Evolutionary conservation across 2,888 invertebrate species (phyloP).

Genomic region (Fragum fragum): DNA sequence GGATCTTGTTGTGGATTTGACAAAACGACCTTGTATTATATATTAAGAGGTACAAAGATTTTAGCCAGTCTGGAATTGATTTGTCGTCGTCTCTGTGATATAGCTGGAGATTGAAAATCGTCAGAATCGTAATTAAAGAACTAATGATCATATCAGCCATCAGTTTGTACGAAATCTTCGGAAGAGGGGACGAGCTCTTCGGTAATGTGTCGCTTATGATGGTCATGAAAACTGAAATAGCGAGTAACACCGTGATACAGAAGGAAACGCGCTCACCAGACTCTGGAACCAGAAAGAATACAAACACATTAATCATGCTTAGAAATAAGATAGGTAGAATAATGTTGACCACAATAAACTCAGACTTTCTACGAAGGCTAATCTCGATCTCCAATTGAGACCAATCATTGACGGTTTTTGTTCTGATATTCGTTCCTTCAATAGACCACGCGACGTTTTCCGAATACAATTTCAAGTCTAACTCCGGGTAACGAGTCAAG

Average conservation of each 20-base stretch:
- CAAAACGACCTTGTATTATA: not conserved
- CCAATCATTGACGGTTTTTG: not conserved
- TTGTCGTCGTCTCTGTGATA: slow-evolving; percentile 37
- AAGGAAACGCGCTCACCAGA: slow-evolving; percentile 48
- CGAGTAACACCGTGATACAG: slow-evolving; percentile 65
- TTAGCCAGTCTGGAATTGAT: not conserved
- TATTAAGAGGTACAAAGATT: not conserved
- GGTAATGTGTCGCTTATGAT: slow-evolving; percentile 21
- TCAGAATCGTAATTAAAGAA: slow-evolving; percentile 58
- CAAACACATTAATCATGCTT: slow-evolving; percentile 62
- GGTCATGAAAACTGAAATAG: slow-evolving; percentile 68
- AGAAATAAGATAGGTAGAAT: slow-evolving; percentile 66
- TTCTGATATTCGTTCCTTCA: not conserved
- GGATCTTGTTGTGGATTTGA: not conserved
- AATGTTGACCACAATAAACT: slow-evolving; percentile 64
- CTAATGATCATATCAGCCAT: slow-evolving; percentile 61
- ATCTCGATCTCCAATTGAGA: not conserved
- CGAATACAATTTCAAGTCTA: slow-evolving; percentile 4
- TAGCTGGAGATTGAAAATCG: slow-evolving; percentile 54
- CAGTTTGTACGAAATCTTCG: not conserved
- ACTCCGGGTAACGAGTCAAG: not conserved
- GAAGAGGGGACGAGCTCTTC: not conserved
- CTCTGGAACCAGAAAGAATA: slow-evolving; percentile 62
- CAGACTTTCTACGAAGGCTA: slow-evolving; percentile 44
- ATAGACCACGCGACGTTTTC: not conserved